phyloP scores from a whole-genome alignment of 1,140 invertebrate genomes.

The Zaprionus taronus region DNA sequence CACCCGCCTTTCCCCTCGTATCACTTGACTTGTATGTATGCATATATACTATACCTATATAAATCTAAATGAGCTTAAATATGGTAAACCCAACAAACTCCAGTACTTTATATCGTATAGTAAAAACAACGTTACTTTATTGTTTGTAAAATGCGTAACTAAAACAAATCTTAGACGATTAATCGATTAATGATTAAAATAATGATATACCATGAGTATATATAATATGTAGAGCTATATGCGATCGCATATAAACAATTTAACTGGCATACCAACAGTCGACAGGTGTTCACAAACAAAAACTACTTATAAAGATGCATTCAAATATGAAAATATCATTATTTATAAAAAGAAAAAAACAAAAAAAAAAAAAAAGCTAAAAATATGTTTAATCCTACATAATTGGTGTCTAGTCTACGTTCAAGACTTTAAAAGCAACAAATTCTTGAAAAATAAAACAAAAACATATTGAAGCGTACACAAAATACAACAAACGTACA shows the following conservation, averaged over 20 bases:
- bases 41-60: conserved; percentile 42
- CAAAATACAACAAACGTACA: conserved; percentile 18
- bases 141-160: conserved; percentile 72
- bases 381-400: conserved; percentile 67
- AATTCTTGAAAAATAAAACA: conserved; percentile 66
- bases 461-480: conserved; percentile 27
- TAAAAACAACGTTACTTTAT: conserved; percentile 56
- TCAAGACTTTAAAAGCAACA: conserved; percentile 82
- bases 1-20: conserved; percentile 32
- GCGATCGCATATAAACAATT: conserved; percentile 65
- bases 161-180: conserved; percentile 73
- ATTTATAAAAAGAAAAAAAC: conserved; percentile 32
- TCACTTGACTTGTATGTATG: conserved; percentile 12
- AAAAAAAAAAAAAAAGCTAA: conserved; percentile 14
- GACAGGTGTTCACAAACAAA: conserved; percentile 70
- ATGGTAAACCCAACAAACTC: conserved; percentile 63
- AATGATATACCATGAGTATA: conserved; percentile 27
- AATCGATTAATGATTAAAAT: conserved; percentile 51
- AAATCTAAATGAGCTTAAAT: conserved; percentile 78
- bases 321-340: conserved; percentile 65
- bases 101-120: conserved; percentile 65
- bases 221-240: conserved; percentile 51
- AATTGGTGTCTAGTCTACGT: conserved; percentile 83
- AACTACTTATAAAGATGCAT: conserved; percentile 46
- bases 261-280: conserved; percentile 81